phyloP scores from a whole-genome alignment of 2,797 vertebrate genomes.

The Argya squamiceps region DNA sequence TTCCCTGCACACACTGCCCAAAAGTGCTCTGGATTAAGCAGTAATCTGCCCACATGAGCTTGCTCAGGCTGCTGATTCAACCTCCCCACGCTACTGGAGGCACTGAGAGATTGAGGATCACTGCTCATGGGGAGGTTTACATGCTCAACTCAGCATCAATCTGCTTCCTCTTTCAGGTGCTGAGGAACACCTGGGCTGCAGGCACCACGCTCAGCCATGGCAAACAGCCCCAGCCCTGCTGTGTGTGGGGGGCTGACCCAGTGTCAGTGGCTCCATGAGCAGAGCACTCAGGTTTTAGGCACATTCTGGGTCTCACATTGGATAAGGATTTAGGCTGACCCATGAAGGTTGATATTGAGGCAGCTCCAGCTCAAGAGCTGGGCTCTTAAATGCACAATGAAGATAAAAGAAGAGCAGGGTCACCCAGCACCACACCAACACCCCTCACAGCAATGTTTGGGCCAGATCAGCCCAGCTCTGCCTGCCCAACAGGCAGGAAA shows the following conservation, averaged over 20 bases:
- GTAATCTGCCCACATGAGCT: constrained; percentile 31
- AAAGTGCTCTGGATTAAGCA: constrained; percentile 17
- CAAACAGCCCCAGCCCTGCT: neutral
- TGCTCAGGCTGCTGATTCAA: constrained; percentile 7
- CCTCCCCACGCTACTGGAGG: neutral
- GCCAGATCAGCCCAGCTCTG: neutral
- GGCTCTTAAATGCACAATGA: neutral
- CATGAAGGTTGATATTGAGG: neutral
- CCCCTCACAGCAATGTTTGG: neutral
- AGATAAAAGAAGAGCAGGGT: neutral
- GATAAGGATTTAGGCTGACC: neutral
- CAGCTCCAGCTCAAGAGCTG: neutral
- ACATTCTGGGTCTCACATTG: neutral
- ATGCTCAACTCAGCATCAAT: rapidly evolving
- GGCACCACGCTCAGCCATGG: neutral
- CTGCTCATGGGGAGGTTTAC: neutral
- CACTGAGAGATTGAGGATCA: neutral
- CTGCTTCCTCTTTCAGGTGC: rapidly evolving
- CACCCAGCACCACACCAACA: neutral
- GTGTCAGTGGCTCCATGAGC: neutral
- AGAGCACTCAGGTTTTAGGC: rapidly evolving
- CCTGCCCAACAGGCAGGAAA: neutral
- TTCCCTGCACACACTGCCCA: neutral
- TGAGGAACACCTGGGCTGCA: neutral
- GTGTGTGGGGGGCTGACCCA: neutral